These are phyloP conservation scores for Cheilosia soror DNA, from an alignment of 2,888 invertebrate species.

Conservation along the genomic window DNA sequence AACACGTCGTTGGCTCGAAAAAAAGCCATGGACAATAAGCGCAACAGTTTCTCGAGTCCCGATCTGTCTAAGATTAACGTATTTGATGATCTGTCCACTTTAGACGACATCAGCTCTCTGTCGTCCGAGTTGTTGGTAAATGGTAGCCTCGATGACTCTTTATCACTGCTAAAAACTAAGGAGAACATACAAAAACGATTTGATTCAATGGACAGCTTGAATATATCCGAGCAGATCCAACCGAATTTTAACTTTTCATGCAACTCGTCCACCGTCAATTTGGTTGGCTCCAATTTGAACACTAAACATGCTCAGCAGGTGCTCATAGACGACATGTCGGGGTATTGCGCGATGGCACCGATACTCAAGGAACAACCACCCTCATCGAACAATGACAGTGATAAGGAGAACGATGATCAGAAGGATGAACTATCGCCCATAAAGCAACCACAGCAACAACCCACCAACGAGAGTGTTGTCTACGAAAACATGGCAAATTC, in stretches of 20 bases:
- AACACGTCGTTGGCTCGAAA: constrained; percentile 38
- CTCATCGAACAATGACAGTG: constrained; percentile 68
- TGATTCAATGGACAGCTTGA: constrained; percentile 80
- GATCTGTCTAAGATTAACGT: constrained; percentile 82
- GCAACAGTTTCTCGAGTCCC: constrained; percentile 83
- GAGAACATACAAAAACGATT: constrained; percentile 51
- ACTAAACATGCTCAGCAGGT: constrained; percentile 76
- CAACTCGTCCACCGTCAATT: constrained; percentile 82
- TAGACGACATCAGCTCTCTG: constrained; percentile 76
- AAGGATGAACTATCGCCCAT: constrained; percentile 19
- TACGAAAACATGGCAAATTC: constrained; percentile 80
- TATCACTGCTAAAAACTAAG: constrained; percentile 16
- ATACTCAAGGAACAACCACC: constrained; percentile 78
- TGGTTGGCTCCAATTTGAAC: constrained; percentile 82
- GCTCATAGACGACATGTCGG: constrained; percentile 81
- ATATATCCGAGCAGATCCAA: constrained; percentile 82
- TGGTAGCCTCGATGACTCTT: constrained; percentile 79
- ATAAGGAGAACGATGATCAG: constrained; percentile 71
- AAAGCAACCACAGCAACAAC: constrained; percentile 19
- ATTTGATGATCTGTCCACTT: constrained; percentile 77
- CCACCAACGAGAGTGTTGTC: constrained; percentile 78
- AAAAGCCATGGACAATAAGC: constrained; percentile 77
- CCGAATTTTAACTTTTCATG: constrained; percentile 83
- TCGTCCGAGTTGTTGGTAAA: constrained; percentile 77
- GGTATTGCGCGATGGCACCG: constrained; percentile 83